Evolutionary conservation across 2,113 vertebrate species (phyloP).

Genomic region (Hemibagrus wyckioides): DNA sequence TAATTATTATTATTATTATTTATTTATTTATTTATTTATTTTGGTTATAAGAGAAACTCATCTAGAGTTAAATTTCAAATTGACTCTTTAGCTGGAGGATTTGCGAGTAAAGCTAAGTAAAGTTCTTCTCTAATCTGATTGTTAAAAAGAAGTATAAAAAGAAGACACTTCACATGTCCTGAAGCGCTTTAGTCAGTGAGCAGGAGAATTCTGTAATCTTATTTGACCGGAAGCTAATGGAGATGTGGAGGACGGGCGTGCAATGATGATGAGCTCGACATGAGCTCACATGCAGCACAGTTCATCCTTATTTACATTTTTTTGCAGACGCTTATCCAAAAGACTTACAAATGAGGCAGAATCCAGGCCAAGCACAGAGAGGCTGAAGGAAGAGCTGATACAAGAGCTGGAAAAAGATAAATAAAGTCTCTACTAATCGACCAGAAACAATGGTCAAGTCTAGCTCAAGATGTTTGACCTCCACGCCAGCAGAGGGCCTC

Average conservation of each 20-base stretch:
- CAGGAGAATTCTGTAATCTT: not conserved
- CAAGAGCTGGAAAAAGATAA: not conserved
- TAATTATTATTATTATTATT: not conserved
- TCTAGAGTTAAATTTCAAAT: not conserved
- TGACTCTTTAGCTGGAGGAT: not conserved
- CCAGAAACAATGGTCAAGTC: not conserved
- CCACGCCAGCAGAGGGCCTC: not conserved
- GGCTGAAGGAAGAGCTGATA: not conserved
- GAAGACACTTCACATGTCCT: not conserved
- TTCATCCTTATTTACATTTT: conserved; percentile 19
- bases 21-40: not conserved
- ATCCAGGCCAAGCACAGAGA: not conserved
- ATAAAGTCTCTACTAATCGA: conserved; percentile 1
- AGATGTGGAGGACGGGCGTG: not conserved
- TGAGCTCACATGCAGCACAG: not conserved
- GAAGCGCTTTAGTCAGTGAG: not conserved
- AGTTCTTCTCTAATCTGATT: not conserved
- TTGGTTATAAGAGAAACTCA: not conserved
- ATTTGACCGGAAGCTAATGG: not conserved
- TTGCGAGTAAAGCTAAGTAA: not conserved
- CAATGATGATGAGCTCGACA: not conserved
- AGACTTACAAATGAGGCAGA: not conserved
- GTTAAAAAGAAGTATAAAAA: not conserved
- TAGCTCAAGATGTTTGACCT: not conserved
- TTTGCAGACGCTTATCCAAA: conserved; percentile 14